phyloP scores from a whole-genome alignment of 2,113 vertebrate genomes.

The Nematolebias whitei region DNA sequence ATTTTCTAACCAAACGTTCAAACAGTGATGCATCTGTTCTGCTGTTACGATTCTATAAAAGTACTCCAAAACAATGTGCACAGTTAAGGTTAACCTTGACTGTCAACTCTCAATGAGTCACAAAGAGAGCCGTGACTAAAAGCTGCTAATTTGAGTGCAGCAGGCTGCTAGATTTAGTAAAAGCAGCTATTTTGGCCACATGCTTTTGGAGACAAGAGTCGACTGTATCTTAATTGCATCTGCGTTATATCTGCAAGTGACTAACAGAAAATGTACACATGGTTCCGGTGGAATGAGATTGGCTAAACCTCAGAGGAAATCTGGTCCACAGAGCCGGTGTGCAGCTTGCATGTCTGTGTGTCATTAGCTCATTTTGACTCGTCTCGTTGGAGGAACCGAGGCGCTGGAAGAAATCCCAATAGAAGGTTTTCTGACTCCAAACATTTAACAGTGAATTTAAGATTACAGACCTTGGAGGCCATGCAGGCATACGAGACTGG shows the following conservation, averaged over 20 bases:
- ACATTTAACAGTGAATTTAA: conserved; percentile 55
- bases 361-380: conserved; percentile 29
- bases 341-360: conserved; percentile 15
- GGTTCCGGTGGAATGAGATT: conserved; percentile 9
- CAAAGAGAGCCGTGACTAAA: conserved; percentile 63
- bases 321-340: neutral
- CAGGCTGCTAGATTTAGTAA: conserved; percentile 28
- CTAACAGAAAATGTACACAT: conserved; percentile 21
- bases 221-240: conserved; percentile 13
- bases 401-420: conserved; percentile 30
- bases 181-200: conserved; percentile 22
- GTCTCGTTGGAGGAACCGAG: conserved; percentile 20
- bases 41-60: conserved; percentile 19
- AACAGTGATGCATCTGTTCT: neutral
- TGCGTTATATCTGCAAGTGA: conserved; percentile 24
- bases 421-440: conserved; percentile 23
- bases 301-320: conserved; percentile 20
- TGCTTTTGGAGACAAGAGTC: conserved; percentile 34
- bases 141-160: conserved; percentile 68
- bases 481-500: conserved; percentile 6
- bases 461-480: conserved; percentile 41
- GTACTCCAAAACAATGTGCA: conserved; percentile 15
- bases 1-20: too few relatives aligned
- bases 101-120: conserved; percentile 60
- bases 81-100: conserved; percentile 41